Base-by-base conservation (phyloP, 2,888 invertebrate genomes). In the Melinaea marsaeus region DNA sequence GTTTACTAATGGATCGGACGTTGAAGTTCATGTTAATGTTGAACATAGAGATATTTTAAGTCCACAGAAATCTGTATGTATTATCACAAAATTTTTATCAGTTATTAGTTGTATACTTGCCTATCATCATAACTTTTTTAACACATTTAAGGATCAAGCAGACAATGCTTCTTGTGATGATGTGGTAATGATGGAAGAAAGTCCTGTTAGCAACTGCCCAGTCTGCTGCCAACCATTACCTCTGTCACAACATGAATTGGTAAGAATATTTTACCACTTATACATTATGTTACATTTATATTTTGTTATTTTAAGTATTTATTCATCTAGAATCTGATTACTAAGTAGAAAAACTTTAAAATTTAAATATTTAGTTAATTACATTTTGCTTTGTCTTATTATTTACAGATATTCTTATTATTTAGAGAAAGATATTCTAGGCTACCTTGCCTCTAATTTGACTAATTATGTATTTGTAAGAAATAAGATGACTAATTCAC, bases 1-100 rank as follows among this genome's bases (percentile, higher is more conserved):
- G 58, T 95, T 95, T 78, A 91, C 92, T 57, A 94, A 94, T 72
- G 93, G 94, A n/a, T 93, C 94, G 2, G 95, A 96, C 79, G 92
- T 97, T 59, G 96, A 96, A 83, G 85, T 96, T 58, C 97, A 97
- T 79, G 96, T 97, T 0, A 96, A 96, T 85, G 94, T 95, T 63
- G 96, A 95, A 75, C 96, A 97, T 80, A 92, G 93, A 75, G 96
- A 96, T 86, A 94, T 96, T 72, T 87, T 95, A 62, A 95, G 95
- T 81, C 95, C 94, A 1, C 90, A 89, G 72, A 88, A 88, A 77
- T 73, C 81, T 57, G 90, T 89, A 66, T 83, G 84, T 74, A 34
- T 45, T 22, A 42, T 51, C 55, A 54, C 54, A 61, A 7, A 46
- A 34, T 9, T 35, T 54, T 63, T 5, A 6, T 34, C 33, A 48